Percentiles rank a stretch among this genome's conserved stretches.
Evolutionary conservation across 2,888 invertebrate species (phyloP).

Genomic region (Adelphocoris suturalis): DNA sequence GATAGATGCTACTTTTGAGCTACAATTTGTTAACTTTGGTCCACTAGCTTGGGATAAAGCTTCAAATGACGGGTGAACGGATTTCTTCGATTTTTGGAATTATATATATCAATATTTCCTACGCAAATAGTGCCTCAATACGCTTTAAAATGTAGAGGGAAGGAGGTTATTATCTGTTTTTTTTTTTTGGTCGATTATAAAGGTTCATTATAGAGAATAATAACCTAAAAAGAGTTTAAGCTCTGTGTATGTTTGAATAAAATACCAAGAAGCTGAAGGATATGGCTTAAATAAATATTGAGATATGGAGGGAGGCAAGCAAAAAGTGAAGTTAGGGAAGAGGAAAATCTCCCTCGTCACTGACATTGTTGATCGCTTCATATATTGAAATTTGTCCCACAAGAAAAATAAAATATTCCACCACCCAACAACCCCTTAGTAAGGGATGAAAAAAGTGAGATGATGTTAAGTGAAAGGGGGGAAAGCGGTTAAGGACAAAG

Average conservation of each 20-base stretch:
- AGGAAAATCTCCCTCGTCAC: slow-evolving; percentile 39
- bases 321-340: slow-evolving; percentile 21
- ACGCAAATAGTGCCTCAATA: too few relatives aligned
- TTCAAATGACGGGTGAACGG: too few relatives aligned
- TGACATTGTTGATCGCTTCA: slow-evolving; percentile 42
- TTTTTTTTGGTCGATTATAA: neutral
- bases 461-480: slow-evolving; percentile 56
- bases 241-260: neutral
- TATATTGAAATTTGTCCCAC: slow-evolving; percentile 59
- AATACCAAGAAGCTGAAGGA: neutral
- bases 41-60: too few relatives aligned
- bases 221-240: neutral
- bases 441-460: slow-evolving; percentile 41
- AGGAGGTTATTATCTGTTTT: too few relatives aligned
- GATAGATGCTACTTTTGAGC: too few relatives aligned
- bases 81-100: too few relatives aligned
- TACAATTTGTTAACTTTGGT: too few relatives aligned
- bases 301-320: neutral
- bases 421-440: slow-evolving; percentile 10
- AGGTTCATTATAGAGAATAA: neutral
- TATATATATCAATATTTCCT: too few relatives aligned
- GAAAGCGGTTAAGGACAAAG: slow-evolving; percentile 58
- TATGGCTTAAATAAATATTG: slow-evolving; percentile 25
- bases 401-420: slow-evolving; percentile 31
- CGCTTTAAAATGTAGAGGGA: too few relatives aligned